phyloP scores from a whole-genome alignment of 1,140 invertebrate genomes.

The Drosophila sulfurigaster region DNA sequence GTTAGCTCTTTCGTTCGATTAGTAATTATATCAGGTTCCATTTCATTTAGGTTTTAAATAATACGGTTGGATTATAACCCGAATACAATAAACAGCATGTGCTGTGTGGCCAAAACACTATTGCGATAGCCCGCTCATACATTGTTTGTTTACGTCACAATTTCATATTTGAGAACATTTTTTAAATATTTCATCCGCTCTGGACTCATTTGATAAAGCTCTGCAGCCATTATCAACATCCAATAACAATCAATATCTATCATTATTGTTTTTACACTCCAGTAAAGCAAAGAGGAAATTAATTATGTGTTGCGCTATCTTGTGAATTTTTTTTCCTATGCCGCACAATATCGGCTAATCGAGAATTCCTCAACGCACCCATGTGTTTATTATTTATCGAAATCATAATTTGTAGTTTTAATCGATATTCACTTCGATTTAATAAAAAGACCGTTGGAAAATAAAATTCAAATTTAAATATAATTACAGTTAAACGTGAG shows the following conservation, averaged over 20 bases:
- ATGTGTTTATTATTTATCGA: not conserved
- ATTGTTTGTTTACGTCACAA: not conserved
- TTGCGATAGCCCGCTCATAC: not conserved
- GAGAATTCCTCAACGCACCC: too few species aligned
- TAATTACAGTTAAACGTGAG: constrained; percentile 38
- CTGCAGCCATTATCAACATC: too few species aligned
- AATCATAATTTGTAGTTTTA: too few species aligned
- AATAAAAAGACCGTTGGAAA: not conserved
- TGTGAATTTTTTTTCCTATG: not conserved
- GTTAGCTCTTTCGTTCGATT: constrained; percentile 84
- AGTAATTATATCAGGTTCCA: constrained; percentile 59
- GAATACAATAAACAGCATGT: not conserved
- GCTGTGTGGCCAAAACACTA: not conserved
- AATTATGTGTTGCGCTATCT: not conserved
- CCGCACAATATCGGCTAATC: too few species aligned
- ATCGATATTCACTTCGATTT: not conserved
- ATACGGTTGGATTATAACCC: not conserved
- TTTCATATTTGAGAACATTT: not conserved
- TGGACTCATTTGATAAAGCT: too few species aligned
- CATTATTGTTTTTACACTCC: too few species aligned
- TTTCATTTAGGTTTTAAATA: constrained; percentile 11
- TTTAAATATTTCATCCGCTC: too few species aligned
- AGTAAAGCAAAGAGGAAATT: not conserved
- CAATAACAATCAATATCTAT: too few species aligned
- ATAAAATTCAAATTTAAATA: not conserved